These are phyloP conservation scores for Pampus argenteus DNA, from an alignment of 2,797 vertebrate species.

Conservation along the genomic window DNA sequence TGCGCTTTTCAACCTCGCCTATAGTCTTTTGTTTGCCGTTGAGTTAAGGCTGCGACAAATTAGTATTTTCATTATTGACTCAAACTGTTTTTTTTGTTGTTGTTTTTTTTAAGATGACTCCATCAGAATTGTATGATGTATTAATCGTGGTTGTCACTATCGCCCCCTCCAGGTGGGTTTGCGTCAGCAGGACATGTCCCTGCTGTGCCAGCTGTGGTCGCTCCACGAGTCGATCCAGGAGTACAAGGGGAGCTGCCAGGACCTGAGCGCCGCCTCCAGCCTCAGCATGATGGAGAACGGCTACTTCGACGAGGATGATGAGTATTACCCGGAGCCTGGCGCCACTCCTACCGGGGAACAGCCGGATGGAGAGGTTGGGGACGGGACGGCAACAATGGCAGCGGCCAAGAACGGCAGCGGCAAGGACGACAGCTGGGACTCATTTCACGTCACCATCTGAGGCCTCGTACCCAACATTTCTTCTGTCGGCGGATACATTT, in stretches of 20 bases:
- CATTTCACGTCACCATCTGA: constrained; percentile 86
- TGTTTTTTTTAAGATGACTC: too few relatives aligned
- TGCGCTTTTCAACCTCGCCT: constrained; percentile 14
- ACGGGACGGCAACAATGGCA: constrained; percentile 12
- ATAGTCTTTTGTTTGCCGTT: not conserved
- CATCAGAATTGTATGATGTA: accelerated
- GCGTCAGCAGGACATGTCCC: constrained; percentile 98
- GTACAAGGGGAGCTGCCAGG: constrained; percentile 97
- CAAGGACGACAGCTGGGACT: constrained; percentile 86
- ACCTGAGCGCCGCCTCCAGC: constrained; percentile 89
- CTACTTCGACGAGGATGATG: constrained; percentile 96
- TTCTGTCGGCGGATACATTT: constrained; percentile 23
- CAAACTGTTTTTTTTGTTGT: not conserved
- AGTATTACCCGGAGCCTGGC: constrained; percentile 88
- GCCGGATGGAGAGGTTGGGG: constrained; percentile 69
- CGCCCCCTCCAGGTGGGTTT: constrained; percentile 89
- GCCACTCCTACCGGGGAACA: constrained; percentile 84
- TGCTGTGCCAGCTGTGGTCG: constrained; percentile 98
- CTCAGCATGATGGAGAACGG: constrained; percentile 95
- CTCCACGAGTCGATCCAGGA: constrained; percentile 99
- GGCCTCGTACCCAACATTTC: not conserved
- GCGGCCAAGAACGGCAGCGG: constrained; percentile 70
- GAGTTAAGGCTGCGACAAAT: not conserved
- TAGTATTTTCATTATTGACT: not conserved
- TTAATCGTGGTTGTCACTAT: not conserved